These are phyloP conservation scores for Cherax destructor DNA, from an alignment of 1,140 invertebrate genomes.

Conservation along the genomic window DNA sequence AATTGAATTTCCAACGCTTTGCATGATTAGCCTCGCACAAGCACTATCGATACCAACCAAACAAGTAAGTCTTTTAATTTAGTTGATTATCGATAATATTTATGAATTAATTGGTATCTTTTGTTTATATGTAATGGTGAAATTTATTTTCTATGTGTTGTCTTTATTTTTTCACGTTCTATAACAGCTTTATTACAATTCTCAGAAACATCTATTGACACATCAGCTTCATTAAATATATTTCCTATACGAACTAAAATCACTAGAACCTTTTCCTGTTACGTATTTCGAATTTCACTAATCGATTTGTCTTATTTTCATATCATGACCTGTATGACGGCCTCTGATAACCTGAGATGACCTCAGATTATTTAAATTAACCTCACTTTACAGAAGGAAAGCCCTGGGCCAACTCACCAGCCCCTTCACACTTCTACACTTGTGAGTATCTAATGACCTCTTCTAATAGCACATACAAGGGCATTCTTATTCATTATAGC, in stretches of 20 bases:
- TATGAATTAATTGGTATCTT: neutral
- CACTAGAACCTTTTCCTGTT: neutral
- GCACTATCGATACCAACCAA: neutral
- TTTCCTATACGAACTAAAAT: neutral
- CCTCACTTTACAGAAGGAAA: constrained; percentile 46
- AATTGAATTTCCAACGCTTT: neutral
- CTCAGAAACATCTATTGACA: no score
- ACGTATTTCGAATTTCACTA: neutral
- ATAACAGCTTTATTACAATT: neutral
- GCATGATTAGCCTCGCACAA: neutral
- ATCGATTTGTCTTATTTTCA: neutral
- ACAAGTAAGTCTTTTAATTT: neutral
- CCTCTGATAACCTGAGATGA: neutral
- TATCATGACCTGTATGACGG: neutral
- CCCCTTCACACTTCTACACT: constrained; percentile 35
- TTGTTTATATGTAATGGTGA: neutral
- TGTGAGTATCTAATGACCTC: constrained; percentile 13
- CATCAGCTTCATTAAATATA: no score
- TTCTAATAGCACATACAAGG: neutral
- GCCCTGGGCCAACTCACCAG: constrained; percentile 26
- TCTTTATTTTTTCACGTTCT: neutral
- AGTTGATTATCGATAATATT: neutral
- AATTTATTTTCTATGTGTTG: neutral
- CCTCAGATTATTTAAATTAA: neutral
- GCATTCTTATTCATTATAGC: neutral